A percentile compares a stretch with the other conserved stretches of the same genome.
phyloP scores from a whole-genome alignment of 1,140 invertebrate species.

The Bombus fervidus region DNA sequence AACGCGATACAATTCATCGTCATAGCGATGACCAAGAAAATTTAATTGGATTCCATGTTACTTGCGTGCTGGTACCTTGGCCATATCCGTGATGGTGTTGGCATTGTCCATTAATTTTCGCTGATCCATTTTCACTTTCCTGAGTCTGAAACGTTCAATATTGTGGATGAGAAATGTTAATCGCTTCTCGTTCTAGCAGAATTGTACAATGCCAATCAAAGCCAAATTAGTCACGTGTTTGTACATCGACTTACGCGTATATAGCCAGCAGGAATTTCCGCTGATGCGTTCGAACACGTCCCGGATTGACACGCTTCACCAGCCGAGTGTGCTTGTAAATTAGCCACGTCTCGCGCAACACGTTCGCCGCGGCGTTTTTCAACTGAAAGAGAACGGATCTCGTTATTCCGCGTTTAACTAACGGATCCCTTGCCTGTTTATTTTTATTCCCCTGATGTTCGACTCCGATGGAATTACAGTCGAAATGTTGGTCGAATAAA shows the following conservation, averaged over 20 bases:
- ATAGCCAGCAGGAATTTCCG: constrained; percentile 99
- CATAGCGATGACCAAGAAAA: background rate
- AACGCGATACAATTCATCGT: background rate
- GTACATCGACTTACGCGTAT: constrained; percentile 93
- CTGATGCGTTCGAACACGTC: constrained; percentile 98
- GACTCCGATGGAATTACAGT: background rate
- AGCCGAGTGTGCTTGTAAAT: constrained; percentile 99
- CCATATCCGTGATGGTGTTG: constrained; percentile 99
- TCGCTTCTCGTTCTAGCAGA: background rate
- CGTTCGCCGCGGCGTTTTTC: constrained; percentile 99
- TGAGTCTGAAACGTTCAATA: constrained; percentile 87
- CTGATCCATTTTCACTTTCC: constrained; percentile 99
- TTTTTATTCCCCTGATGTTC: background rate
- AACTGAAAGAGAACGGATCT: constrained; percentile 86
- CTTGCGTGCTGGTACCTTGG: constrained; percentile 90
- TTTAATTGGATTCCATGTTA: constrained; percentile 38
- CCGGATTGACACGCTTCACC: constrained; percentile 97
- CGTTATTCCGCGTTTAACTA: background rate
- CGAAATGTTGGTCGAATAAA: background rate
- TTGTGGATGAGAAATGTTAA: constrained; percentile 28
- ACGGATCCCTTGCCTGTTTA: background rate
- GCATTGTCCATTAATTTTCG: constrained; percentile 99
- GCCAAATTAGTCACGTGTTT: background rate
- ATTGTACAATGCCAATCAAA: constrained; percentile 11
- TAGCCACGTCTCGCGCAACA: constrained; percentile 99